Conservation (phyloP, 2,797 vertebrate species). For the Pelochelys cantorii region DNA sequence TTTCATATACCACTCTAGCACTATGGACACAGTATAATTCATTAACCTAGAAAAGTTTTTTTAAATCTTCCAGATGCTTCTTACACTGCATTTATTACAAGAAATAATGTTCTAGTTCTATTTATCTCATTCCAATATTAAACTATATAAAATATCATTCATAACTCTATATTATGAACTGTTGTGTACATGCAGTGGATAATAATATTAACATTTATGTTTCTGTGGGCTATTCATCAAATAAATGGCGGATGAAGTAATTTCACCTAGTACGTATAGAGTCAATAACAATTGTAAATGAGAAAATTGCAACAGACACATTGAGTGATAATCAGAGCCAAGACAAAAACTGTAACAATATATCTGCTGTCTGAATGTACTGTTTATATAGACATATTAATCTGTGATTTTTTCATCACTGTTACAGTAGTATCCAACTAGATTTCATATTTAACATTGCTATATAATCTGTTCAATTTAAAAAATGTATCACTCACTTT, state of each 20-base stretch:
- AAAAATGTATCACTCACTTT: constrained; percentile 22
- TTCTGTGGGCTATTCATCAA: constrained; percentile 68
- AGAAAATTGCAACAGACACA: constrained; percentile 68
- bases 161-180: constrained; percentile 60
- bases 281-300: constrained; percentile 66
- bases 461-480: constrained; percentile 32
- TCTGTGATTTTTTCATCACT: constrained; percentile 54
- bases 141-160: constrained; percentile 57
- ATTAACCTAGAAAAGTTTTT: constrained; percentile 17
- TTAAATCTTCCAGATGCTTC: constrained; percentile 13
- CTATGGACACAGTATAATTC: constrained; percentile 5
- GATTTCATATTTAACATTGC: constrained; percentile 21
- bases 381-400: constrained; percentile 53
- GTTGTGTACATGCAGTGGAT: constrained; percentile 64
- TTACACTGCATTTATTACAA: constrained; percentile 21
- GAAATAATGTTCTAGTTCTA: constrained; percentile 5
- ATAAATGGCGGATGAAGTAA: constrained; percentile 65
- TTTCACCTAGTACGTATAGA: constrained; percentile 60
- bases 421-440: constrained; percentile 18
- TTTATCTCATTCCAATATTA: constrained; percentile 59
- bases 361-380: constrained; percentile 51
- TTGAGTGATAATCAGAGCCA: constrained; percentile 74
- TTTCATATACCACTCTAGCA: background rate
- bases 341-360: constrained; percentile 72
- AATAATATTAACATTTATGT: constrained; percentile 70